Conservation (phyloP, 2,888 invertebrate genomes). For the Eustalomyia histrio region DNA sequence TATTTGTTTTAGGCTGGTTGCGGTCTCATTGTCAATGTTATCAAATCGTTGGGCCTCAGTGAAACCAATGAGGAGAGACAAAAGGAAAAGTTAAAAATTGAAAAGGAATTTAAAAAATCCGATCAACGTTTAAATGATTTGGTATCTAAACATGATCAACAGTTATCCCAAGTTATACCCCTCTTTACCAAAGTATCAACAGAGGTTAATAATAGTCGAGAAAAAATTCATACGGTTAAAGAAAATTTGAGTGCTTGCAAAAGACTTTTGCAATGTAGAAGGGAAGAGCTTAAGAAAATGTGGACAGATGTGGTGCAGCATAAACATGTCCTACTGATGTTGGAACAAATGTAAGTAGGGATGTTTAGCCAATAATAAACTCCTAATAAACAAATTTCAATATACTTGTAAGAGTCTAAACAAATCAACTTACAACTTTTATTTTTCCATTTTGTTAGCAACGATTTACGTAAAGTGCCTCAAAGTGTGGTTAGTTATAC, state of each 20-base stretch:
- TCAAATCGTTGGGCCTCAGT: slow-evolving; percentile 95
- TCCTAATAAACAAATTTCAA: not conserved
- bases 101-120: slow-evolving; percentile 95
- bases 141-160: slow-evolving; percentile 92
- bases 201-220: slow-evolving; percentile 87
- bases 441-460: slow-evolving; percentile 80
- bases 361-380: too few species aligned
- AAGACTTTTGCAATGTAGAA: slow-evolving; percentile 90
- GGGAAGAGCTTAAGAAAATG: slow-evolving; percentile 94
- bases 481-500: slow-evolving; percentile 84
- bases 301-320: slow-evolving; percentile 99
- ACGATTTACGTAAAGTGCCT: slow-evolving; percentile 87
- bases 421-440: too few species aligned
- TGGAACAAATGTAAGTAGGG: slow-evolving; percentile 87
- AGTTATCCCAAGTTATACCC: slow-evolving; percentile 86
- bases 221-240: slow-evolving; percentile 88
- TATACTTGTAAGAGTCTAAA: not conserved
- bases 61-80: slow-evolving; percentile 96
- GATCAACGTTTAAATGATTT: slow-evolving; percentile 93
- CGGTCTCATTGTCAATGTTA: slow-evolving; percentile 94
- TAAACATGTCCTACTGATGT: slow-evolving; percentile 91
- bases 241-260: slow-evolving; percentile 91
- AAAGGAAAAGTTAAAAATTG: slow-evolving; percentile 94
- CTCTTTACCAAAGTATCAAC: slow-evolving; percentile 88
- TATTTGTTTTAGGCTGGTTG: slow-evolving; percentile 84